These are phyloP conservation scores for Limnephilus auricula DNA, from an alignment of 2,888 invertebrate genomes.

Conservation along the genomic window DNA sequence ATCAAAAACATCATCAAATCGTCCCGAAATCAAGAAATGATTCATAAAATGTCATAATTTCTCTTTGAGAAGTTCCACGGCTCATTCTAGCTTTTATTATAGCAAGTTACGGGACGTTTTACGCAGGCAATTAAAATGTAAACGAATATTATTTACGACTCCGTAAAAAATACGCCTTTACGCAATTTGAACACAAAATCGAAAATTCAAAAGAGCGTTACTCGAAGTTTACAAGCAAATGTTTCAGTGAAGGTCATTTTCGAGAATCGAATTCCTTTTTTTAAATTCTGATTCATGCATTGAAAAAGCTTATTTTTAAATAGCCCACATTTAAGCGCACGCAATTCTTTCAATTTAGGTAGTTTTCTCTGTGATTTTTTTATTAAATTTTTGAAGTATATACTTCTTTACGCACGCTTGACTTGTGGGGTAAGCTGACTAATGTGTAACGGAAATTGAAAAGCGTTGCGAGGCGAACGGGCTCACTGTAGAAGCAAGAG, in stretches of 20 bases:
- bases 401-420: too few species aligned
- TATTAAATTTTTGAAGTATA: too few species aligned
- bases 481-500: too few species aligned
- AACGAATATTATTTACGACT: not conserved
- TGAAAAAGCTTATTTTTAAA: not conserved
- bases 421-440: too few species aligned
- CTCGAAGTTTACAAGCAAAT: too few species aligned
- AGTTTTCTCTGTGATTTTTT: not conserved
- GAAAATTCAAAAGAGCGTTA: not conserved
- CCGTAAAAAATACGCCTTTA: not conserved
- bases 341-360: not conserved
- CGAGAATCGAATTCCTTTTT: not conserved
- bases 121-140: not conserved
- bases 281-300: not conserved
- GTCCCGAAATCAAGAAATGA: not conserved
- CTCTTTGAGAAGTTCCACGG: not conserved
- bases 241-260: not conserved
- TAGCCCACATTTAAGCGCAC: too few species aligned
- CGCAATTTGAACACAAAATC: not conserved
- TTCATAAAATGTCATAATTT: not conserved
- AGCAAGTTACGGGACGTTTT: not conserved
- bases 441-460: too few species aligned
- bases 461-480: too few species aligned
- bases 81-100: not conserved
- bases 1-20: not conserved